A percentile compares a stretch with the other conserved stretches of the same genome.
Evolutionary conservation across 2,888 invertebrate species (phyloP).

Genomic region (Odontothrips loti): DNA sequence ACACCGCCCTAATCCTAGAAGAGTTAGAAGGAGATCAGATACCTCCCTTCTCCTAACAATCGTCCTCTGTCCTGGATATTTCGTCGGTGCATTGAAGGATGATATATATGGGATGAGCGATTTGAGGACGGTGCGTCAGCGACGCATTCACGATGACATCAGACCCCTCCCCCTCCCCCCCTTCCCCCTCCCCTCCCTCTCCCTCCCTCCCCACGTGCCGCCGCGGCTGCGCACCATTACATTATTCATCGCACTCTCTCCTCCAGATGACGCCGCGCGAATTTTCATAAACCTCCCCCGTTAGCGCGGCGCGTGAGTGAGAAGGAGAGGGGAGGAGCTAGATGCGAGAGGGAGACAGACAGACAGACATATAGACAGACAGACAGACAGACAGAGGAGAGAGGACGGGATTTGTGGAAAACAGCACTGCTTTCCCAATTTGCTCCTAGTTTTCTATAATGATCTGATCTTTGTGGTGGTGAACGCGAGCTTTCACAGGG

Average conservation of each 20-base stretch:
- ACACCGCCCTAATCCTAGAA: too few relatives aligned
- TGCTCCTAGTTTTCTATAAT: constrained; percentile 1
- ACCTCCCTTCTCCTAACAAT: too few relatives aligned
- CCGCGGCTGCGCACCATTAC: constrained; percentile 1
- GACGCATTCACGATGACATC: too few relatives aligned
- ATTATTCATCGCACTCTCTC: constrained; percentile 22
- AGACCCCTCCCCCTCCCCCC: not conserved
- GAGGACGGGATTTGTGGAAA: not conserved
- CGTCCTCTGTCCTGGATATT: too few relatives aligned
- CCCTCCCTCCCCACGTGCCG: not conserved
- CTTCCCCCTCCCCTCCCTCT: not conserved
- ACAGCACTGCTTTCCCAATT: not conserved
- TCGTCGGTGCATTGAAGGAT: too few relatives aligned
- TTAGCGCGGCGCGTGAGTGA: not conserved
- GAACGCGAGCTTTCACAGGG: too few relatives aligned
- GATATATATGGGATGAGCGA: too few relatives aligned
- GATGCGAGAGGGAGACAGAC: too few relatives aligned
- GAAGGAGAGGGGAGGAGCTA: not conserved
- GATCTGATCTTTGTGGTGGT: not conserved
- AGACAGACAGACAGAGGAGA: too few relatives aligned
- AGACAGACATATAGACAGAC: too few relatives aligned
- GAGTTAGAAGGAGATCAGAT: too few relatives aligned
- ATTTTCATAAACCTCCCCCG: constrained; percentile 23
- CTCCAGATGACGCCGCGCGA: constrained; percentile 9
- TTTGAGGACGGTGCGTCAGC: too few relatives aligned